Base-by-base conservation (phyloP, 2,888 invertebrate genomes). In the Pandemis heparana region DNA sequence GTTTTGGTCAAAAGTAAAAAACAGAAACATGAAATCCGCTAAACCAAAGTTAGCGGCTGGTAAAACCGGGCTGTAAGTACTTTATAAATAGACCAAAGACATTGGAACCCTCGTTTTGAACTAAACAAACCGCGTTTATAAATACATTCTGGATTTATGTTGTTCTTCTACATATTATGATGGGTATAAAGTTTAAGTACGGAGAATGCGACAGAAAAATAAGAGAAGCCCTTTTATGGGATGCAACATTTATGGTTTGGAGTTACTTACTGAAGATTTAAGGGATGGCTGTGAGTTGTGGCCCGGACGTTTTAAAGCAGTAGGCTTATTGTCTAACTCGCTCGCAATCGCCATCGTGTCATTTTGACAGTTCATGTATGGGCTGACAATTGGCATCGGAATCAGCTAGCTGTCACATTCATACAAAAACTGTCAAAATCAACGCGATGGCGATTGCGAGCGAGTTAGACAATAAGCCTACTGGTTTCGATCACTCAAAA, bases 111-210 rank as follows among this genome's bases (percentile, higher is more conserved):
- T 14, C 46, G 39, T 43, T 41, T 62, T 65, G 51, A 65, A 38
- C 65, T n/a, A 56, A 66, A 66, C 56, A 56, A 56, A 56, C 41
- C 56, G 41, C 53, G 64, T 53, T 56, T 67, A 67, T 67, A 67
- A 67, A 67, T 67, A 67, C 53, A 8, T 56, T 56, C 9, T n/a
- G 18, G 23, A 41, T 67, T 67, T 67, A 67, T 56, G 41, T 67
- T 67, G 56, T 56, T 53, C 23, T 56, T 56, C 56, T 67, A 56
- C 32, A 32, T n/a, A 48, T 67, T 53, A 67, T 67, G 66, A 56
- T 51, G 41, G 66, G 14, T 18, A 51, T 65, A 65, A 65, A 65
- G 38, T n/a, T 65, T 65, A 32, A 65, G 32, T 65, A 38, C 51
- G 14, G n/a, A 0, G 38, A 51, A 48, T 65, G 51, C 38, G 65